Base-by-base conservation (phyloP, 2,113 vertebrate species). In the Chinchilla lanigera region DNA sequence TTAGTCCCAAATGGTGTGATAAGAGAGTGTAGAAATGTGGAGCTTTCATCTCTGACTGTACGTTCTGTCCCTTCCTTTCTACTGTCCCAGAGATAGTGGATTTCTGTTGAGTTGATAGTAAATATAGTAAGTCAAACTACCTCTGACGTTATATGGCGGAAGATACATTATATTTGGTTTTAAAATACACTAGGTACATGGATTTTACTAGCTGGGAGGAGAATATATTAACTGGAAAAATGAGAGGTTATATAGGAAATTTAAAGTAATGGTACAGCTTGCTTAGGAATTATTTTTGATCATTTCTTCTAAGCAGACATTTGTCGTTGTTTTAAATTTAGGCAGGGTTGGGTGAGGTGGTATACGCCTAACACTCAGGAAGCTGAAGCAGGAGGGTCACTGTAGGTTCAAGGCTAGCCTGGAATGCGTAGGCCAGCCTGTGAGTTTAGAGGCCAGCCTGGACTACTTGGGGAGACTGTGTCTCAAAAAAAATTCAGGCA, bases 181-280 rank as follows among this genome's bases (percentile, higher is more conserved):
- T 50, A 50, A 78, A 71, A 71, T 83, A 73, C 2, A 24, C 9
- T 20, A 4, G 24, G 11, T 47, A 47, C 69, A 5, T 77, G 30
- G 9, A 19, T 88, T 97, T 93, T 47, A 88, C 73, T 87, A 85
- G n/a, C 35, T 95, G 73, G 71, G 71, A 78, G 67, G 93, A 93
- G 41, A 91, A 58, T 86, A 44, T 17, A 44, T 81, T 90, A 61
- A 71, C 41, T 86, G 38, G 89, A 65, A 50, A 85, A 82, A 73
- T 47, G 38, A 77, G 88, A 88, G 26, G 14, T 91, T 95, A 71
- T n/a, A 26, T 44, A 78, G 47, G 58, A 91, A 71, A 14, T 91
- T 92, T 80, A 88, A 95, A 65, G 35, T 89, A 82, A 81, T 35
- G 58, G 2, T 67, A 38, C 89, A 89, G 17, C 3, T 92, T 91